Base-by-base conservation (phyloP, 1,140 invertebrate species). In the Armadillidium nasatum region DNA sequence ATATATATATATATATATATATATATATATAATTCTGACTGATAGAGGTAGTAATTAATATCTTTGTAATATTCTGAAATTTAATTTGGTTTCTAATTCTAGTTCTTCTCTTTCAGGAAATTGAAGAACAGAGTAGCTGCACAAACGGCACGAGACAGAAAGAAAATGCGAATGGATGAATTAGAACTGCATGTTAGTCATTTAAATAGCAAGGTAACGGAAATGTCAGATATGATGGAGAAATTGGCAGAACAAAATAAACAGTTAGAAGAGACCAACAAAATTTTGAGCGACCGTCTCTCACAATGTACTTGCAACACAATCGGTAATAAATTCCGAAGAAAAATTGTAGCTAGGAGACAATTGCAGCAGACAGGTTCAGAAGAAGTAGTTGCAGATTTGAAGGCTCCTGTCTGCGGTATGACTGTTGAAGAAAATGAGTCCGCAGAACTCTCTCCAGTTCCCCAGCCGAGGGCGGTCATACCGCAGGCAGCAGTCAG, bases 91-190 rank as follows among this genome's bases (percentile, higher is more conserved):
- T 33, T 6, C 33, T 33, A 33, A 33, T 33, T 33, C 1, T 79
- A 71, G 60, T 83, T 82, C 86, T 85, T 72, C 83, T 96, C 70
- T 75, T 68, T 50, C 80, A 81, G 96, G 84, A 98, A 98, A 87
- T 84, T 98, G 80, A 98, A 98, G 85, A 99, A 98, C 84, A 87
- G 96, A 82, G 94, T 98, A 15, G 96, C 97, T 50, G 97, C 97
- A n/a, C 96, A 99, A 85, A 96, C 93, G 60, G 97, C 96, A 0
- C 88, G 97, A 72, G 97, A 99, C 85, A 88, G 95, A n/a, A 98
- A 98, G 83, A 98, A 98, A 84, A 92, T 92, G 0, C 91, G 91
- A 83, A 91, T 97, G 88, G 90, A 93, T 77, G 92, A 95, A 81
- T 89, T 98, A 84, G 95, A 98, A 86, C 19, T 60, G 19, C 50